phyloP scores from a whole-genome alignment of 2,888 invertebrate species.

The Mythimna albipuncta region DNA sequence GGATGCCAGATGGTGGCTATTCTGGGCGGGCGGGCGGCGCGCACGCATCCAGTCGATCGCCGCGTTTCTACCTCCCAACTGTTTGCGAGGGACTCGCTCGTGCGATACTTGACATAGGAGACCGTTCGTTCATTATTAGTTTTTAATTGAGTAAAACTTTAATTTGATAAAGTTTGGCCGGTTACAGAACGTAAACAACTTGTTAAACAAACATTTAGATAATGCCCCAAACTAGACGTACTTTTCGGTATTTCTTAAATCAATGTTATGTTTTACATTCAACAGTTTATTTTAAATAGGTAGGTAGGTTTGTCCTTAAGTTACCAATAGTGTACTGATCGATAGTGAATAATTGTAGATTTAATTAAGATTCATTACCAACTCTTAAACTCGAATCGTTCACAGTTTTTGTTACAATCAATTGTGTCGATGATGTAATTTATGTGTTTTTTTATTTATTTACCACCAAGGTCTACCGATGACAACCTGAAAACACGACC shows the following conservation, averaged over 20 bases:
- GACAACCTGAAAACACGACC: slow-evolving; percentile 70
- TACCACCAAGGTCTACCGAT: slow-evolving; percentile 68
- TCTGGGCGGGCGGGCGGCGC: slow-evolving; percentile 85
- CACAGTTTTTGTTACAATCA: slow-evolving; percentile 42
- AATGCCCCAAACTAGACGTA: not conserved
- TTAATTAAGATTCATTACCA: slow-evolving; percentile 23
- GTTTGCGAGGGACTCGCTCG: slow-evolving; percentile 56
- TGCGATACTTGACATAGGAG: slow-evolving; percentile 49
- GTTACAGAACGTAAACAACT: not conserved
- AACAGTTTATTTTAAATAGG: slow-evolving; percentile 4
- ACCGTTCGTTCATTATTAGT: slow-evolving; percentile 50
- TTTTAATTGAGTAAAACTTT: slow-evolving; percentile 17
- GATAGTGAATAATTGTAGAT: slow-evolving; percentile 10
- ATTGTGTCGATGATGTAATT: slow-evolving; percentile 62
- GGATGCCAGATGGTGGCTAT: slow-evolving; percentile 81
- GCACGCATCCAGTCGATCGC: slow-evolving; percentile 84
- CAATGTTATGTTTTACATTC: slow-evolving; percentile 11
- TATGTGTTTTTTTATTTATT: slow-evolving; percentile 68
- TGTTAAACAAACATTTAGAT: not conserved
- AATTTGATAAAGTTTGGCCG: not conserved
- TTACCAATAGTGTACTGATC: slow-evolving; percentile 19
- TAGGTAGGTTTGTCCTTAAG: slow-evolving; percentile 14
- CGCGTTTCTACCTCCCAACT: slow-evolving; percentile 74
- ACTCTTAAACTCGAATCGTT: slow-evolving; percentile 28
- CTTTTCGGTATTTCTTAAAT: slow-evolving; percentile 10